These are phyloP conservation scores for Budorcas taxicolor DNA, from an alignment of 2,113 vertebrate genomes.

Conservation along the genomic window DNA sequence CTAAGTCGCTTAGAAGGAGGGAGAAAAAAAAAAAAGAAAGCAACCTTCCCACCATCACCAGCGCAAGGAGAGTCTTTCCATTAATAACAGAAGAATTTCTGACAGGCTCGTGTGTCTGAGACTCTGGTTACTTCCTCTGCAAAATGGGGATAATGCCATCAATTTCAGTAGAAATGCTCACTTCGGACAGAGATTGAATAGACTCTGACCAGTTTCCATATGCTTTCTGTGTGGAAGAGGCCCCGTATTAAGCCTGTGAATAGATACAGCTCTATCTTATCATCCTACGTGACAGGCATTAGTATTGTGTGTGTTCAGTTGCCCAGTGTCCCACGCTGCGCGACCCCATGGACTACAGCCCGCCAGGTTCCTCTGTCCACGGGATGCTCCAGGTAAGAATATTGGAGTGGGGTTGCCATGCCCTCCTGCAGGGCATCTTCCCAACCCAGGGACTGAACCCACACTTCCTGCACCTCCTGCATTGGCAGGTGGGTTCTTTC, in stretches of 20 bases:
- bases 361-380: not conserved
- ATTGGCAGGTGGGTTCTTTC: not conserved
- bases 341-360: not conserved
- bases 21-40: not conserved
- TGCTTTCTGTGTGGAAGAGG: not conserved
- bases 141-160: not conserved
- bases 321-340: not conserved
- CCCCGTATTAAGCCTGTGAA: not conserved
- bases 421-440: not conserved
- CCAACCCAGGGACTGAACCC: not conserved
- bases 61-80: not conserved
- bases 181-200: not conserved
- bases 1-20: not conserved
- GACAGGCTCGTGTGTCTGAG: not conserved
- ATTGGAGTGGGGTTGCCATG: not conserved
- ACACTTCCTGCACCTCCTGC: not conserved
- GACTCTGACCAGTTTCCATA: not conserved
- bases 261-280: not conserved
- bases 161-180: not conserved
- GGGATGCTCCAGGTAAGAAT: not conserved
- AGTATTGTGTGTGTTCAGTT: not conserved
- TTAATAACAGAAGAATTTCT: not conserved
- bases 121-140: not conserved
- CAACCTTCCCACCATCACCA: not conserved
- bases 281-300: too few relatives aligned